Evolutionary conservation across 2,888 invertebrate species (phyloP), one percentile per base, ranked within the genome.

Genomic region (Hipparchia semele): DNA sequence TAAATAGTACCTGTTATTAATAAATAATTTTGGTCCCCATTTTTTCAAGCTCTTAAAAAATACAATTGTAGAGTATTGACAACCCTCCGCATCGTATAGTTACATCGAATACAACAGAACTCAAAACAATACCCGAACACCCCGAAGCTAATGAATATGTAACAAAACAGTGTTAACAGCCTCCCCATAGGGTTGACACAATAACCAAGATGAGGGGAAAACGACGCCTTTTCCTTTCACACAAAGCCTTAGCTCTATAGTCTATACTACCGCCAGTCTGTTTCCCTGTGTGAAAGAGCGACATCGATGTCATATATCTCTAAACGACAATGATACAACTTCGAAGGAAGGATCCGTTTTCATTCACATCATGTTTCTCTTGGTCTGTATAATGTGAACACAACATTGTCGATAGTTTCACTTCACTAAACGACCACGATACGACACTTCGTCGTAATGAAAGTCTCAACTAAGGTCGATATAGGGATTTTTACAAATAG

Each of bases 271-370:
- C 12, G 53, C 12, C 65, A 49, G 45, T 54, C 59, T 60, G 64
- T 75, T 66, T 70, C 56, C 60, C 67, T 68, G 68, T 65, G 64
- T 64, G 71, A 70, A 54, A 70, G 66, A 45, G 67, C 46, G 45
- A 54, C 73, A 69, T 62, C 51, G 46, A 12, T 13, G 46, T 13
- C 13, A 12, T 8, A 45, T 45, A 56, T 67, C 56, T 56, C 56
- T 66, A 66, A 13, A 67, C 67, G 45, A 45, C 67, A 56, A 56
- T 45, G 56, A 67, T 46, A 67, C 56, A 56, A 67, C 56, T 12
- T 12, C 51, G 33, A 53, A 33, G 23, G 33, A 65, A 53, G 51
- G 51, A 6, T 53, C 53, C 33, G 49, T 65, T 64, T 65, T 53
- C 33, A 65, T 53, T 33, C 65, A 23, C 51, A 53, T 65, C 23